Evolutionary conservation across 2,113 vertebrate genomes (phyloP).

Genomic region (Podocnemis expansa): DNA sequence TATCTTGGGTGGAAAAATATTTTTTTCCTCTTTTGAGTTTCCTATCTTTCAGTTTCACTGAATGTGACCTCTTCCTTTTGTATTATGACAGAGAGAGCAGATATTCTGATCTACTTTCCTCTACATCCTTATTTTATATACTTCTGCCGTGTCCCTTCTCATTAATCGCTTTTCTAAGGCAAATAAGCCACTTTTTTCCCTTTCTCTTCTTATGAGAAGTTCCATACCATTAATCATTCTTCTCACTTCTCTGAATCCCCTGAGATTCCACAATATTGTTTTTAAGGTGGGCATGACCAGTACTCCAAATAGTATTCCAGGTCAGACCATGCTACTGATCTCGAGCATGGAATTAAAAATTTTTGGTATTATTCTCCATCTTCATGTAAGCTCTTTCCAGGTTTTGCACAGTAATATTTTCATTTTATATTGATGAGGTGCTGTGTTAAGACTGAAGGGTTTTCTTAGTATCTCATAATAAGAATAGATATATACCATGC

Average conservation of each 20-base stretch:
- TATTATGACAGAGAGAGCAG: background rate
- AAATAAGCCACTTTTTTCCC: background rate
- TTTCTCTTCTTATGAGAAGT: background rate
- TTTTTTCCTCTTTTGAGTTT: constrained; percentile 3
- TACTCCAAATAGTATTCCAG: background rate
- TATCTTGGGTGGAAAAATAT: background rate
- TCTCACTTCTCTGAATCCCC: background rate
- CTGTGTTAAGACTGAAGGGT: background rate
- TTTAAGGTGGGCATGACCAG: background rate
- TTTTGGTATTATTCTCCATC: background rate
- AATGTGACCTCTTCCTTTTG: background rate
- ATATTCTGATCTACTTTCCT: background rate
- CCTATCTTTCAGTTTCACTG: background rate
- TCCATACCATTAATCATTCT: background rate
- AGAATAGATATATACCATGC: background rate
- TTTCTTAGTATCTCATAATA: background rate
- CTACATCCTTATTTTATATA: background rate
- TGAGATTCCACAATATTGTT: background rate
- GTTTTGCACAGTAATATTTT: background rate
- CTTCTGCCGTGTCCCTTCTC: background rate
- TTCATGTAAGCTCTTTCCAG: background rate
- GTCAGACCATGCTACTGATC: background rate
- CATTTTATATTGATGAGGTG: background rate
- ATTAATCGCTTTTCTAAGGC: background rate
- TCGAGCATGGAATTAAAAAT: background rate